Evolutionary conservation across 2,113 vertebrate species (phyloP).

Genomic region (Chionodraco myersi): DNA sequence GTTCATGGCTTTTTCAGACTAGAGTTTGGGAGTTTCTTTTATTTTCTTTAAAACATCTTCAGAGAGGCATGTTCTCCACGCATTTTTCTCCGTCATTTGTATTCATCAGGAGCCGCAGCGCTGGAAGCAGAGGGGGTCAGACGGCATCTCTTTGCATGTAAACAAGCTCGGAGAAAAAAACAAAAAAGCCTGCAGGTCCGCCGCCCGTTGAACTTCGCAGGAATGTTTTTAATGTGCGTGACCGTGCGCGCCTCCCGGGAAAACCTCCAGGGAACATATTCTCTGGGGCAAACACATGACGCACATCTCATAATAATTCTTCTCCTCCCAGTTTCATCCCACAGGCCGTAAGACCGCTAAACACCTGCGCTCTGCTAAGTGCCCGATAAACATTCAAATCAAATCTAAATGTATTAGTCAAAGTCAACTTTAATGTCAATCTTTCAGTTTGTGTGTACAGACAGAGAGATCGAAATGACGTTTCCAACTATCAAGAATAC

Average conservation of each 20-base stretch:
- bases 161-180: conserved; percentile 46
- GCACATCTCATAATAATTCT: conserved; percentile 11
- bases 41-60: not conserved
- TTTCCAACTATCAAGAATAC: too few relatives aligned
- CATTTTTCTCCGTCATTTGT: conserved; percentile 43
- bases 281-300: conserved; percentile 46
- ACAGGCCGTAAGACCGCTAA: too few relatives aligned
- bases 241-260: conserved; percentile 19
- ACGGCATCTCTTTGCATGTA: conserved; percentile 52
- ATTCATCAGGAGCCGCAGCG: conserved; percentile 40
- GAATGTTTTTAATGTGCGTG: conserved; percentile 58
- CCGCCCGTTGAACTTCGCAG: conserved; percentile 38
- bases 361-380: too few relatives aligned
- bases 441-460: too few relatives aligned
- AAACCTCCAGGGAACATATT: conserved; percentile 28
- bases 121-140: conserved; percentile 53
- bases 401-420: too few relatives aligned
- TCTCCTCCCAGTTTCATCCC: too few relatives aligned
- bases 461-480: too few relatives aligned
- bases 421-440: too few relatives aligned
- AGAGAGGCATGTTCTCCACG: not conserved
- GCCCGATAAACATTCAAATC: too few relatives aligned
- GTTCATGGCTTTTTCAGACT: conserved; percentile 50
- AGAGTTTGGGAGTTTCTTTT: conserved; percentile 4
- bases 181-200: conserved; percentile 24